phyloP scores from a whole-genome alignment of 2,888 invertebrate species.

The Allolobophora icterica region DNA sequence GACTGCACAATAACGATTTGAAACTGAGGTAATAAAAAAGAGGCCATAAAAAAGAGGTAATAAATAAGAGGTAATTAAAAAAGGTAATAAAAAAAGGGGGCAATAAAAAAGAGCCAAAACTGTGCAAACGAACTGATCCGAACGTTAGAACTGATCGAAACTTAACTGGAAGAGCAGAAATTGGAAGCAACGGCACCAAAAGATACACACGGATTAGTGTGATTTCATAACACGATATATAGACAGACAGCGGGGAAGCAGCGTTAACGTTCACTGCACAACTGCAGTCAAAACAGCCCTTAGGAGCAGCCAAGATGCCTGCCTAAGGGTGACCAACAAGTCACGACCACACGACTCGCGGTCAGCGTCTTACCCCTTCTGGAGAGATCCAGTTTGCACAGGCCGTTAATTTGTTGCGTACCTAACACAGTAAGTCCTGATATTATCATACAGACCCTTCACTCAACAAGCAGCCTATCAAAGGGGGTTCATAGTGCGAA shows the following conservation, averaged over 20 bases:
- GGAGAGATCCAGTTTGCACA: constrained; percentile 48
- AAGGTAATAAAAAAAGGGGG: too few relatives aligned
- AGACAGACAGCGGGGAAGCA: background rate
- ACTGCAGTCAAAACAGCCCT: background rate
- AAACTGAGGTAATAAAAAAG: background rate
- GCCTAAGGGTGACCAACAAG: constrained; percentile 11
- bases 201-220: background rate
- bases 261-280: background rate
- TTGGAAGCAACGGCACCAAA: constrained; percentile 12
- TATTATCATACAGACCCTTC: constrained; percentile 1
- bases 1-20: background rate
- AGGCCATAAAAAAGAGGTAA: too few relatives aligned
- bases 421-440: constrained; percentile 32
- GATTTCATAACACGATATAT: background rate
- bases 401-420: constrained; percentile 42
- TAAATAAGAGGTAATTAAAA: background rate
- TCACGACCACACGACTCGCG: background rate
- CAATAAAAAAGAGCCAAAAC: background rate
- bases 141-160: background rate
- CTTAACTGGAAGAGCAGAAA: constrained; percentile 18
- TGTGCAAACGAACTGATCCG: background rate
- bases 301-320: background rate
- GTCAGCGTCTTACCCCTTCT: constrained; percentile 43
- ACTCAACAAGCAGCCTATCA: background rate
- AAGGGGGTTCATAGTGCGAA: background rate